Base-by-base conservation (phyloP, 1,140 invertebrate genomes). In the Himalopsyche phryganea region DNA sequence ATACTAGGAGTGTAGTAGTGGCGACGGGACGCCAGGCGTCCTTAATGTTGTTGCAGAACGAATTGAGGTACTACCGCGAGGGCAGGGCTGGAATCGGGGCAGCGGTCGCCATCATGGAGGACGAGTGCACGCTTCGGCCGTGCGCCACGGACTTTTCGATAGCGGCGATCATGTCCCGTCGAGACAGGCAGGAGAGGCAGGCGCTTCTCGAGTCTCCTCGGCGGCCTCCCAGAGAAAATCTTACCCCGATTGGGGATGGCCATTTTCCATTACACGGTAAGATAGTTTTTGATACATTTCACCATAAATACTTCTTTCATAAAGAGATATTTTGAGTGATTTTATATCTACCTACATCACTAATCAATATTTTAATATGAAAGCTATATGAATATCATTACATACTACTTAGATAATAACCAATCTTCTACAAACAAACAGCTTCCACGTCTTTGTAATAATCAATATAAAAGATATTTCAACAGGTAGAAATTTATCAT, bases 71-170 rank as follows among this genome's bases (percentile, higher is more conserved):
- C 36, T 60, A 50, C 58, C 53, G 64, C 69, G 68, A 65, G 68
- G 70, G 55, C 69, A 71, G 66, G 66, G 73, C 62, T 68, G 68
- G 61, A 67, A 71, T 56, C 68, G 70, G 65, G 65, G 73, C 68
- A 67, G 64, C 60, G 60, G 63, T 60, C 63, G 44, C 51, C 50
- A 54, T 33, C 56, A 77, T 76, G 74, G 81, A 82, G 66, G 80
- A 81, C 67, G 80, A 82, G 61, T 81, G 80, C 71, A 81, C 80
- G 47, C 78, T 80, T 68, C 67, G 80, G 64, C 84, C 84, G 55
- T 86, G 84, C 72, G 87, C 89, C 71, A 92, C 89, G 20, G 89
- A 92, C 76, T 92, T 92, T 79, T 91, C 89, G 69, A 92, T 92
- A 61, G 90, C 89, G 14, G 90, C 90, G 52, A 92, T 92, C 64